Evolutionary conservation across 23 tunicate genomes (phyloP).

Genomic region (Botrylloides violaceus): DNA sequence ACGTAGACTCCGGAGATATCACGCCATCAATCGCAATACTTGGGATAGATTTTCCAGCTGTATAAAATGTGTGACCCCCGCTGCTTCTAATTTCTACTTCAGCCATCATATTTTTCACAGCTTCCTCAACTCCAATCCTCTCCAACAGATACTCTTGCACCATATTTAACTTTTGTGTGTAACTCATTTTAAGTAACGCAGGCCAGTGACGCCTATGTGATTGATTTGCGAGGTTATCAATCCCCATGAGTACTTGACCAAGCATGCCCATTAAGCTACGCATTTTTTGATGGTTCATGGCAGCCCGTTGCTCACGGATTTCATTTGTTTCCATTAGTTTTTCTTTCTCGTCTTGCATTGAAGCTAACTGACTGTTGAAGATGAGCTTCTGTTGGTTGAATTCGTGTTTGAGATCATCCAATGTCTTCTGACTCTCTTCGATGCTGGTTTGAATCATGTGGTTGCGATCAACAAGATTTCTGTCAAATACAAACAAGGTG

Average conservation of each 20-base stretch:
- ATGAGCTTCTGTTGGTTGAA: constrained; percentile 44
- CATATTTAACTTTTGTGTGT: constrained; percentile 46
- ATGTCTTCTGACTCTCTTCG: constrained; percentile 41
- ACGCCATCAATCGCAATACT: not conserved
- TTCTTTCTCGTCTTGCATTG: constrained; percentile 49
- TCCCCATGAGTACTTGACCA: constrained; percentile 66
- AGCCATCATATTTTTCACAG: constrained; percentile 13
- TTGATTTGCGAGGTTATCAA: constrained; percentile 50
- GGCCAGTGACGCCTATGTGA: constrained; percentile 73
- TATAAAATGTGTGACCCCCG: not conserved
- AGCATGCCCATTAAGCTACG: constrained; percentile 38
- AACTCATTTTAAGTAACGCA: constrained; percentile 37
- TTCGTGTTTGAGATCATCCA: constrained; percentile 59
- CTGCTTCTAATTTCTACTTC: constrained; percentile 3
- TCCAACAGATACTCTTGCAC: constrained; percentile 30
- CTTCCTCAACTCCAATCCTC: constrained; percentile 13
- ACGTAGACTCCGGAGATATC: not conserved
- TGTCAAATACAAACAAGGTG: constrained; percentile 4
- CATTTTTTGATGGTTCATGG: constrained; percentile 18
- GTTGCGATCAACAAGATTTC: constrained; percentile 10
- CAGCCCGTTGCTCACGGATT: constrained; percentile 48
- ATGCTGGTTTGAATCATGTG: constrained; percentile 19
- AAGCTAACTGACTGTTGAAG: constrained; percentile 57
- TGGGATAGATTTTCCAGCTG: not conserved
- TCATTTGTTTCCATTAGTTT: constrained; percentile 23